Base-by-base conservation (phyloP, 2,888 invertebrate genomes). In the Coecobrya sp. region DNA sequence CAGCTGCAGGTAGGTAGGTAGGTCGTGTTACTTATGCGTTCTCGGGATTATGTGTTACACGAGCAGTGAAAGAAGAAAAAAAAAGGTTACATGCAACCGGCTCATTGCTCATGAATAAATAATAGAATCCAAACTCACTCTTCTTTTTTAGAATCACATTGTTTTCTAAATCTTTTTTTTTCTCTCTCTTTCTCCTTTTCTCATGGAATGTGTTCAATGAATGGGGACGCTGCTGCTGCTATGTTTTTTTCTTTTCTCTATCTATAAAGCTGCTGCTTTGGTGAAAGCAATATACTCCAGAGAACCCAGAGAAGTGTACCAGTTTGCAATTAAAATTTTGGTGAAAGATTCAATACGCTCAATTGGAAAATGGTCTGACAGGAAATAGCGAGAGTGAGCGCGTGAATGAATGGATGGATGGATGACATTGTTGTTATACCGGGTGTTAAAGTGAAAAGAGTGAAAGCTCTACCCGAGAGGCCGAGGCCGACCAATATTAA, bases 91-190 rank as follows among this genome's bases (percentile, higher is more conserved):
- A 52, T 52, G 79, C 81, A 79, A 79, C 81, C 27, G 81, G 81
- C 30, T 81, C 81, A 55, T 81, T 81, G 19, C 81, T 81, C 30
- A 55, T 81, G 30, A 81, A 81, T 81, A 81, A 81, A 27, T 55
- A 81, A 81, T 55, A 81, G n/a, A 55, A 81, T 30, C 27, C 81
- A 81, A 81, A 81, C 79, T 73, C n/a, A 70, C 70, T 70, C 36
- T 16, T 0, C 19, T 45, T n/a, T 65, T 42, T 10, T 42, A 76
- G 45, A 8, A 10, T 76, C 73, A 10, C 73, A 49, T 76, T 76
- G 22, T 76, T 73, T 68, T 68, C n/a, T 27, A 68, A 68, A 36
- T 68, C 36, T 11, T 59, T 59, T 59, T 13, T 65, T 65, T 65
- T 11, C 27, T 59, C 19, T 59, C 19, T 22, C 59, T 59, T 10